Conservation (phyloP, 2,888 invertebrate genomes). For the Thecophora atra region DNA sequence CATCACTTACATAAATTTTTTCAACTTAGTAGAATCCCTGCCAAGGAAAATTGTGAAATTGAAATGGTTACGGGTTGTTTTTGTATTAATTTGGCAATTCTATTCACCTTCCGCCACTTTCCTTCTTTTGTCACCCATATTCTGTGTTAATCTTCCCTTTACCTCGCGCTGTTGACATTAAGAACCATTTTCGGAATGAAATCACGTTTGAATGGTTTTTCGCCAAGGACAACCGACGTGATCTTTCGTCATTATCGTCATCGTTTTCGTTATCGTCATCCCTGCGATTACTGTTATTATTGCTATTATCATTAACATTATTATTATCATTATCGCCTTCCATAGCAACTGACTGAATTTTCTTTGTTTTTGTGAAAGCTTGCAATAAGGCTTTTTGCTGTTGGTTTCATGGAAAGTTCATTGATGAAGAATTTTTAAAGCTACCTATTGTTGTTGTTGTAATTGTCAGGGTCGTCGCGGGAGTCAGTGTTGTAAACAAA, state of each 20-base stretch:
- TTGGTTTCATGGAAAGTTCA: constrained; percentile 2
- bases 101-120: background rate
- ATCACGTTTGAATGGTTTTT: constrained; percentile 30
- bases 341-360: background rate
- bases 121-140: background rate
- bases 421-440: constrained; percentile 10
- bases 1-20: too few species aligned
- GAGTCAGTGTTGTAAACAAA: background rate
- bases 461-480: background rate
- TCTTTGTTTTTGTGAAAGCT: background rate
- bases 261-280: constrained; percentile 3
- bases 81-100: background rate
- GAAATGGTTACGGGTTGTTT: background rate
- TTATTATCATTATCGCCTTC: constrained; percentile 7
- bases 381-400: background rate
- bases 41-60: too few species aligned
- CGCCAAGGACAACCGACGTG: background rate
- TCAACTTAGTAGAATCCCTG: too few species aligned
- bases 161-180: constrained; percentile 12
- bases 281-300: background rate
- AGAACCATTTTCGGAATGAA: constrained; percentile 26
- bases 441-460: constrained; percentile 1
- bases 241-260: background rate
- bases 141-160: background rate
- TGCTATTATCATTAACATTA: constrained; percentile 2